Evolutionary conservation across 1,140 invertebrate genomes (phyloP), one percentile per base, ranked within the genome.

Genomic region (Drosophila watanabei): DNA sequence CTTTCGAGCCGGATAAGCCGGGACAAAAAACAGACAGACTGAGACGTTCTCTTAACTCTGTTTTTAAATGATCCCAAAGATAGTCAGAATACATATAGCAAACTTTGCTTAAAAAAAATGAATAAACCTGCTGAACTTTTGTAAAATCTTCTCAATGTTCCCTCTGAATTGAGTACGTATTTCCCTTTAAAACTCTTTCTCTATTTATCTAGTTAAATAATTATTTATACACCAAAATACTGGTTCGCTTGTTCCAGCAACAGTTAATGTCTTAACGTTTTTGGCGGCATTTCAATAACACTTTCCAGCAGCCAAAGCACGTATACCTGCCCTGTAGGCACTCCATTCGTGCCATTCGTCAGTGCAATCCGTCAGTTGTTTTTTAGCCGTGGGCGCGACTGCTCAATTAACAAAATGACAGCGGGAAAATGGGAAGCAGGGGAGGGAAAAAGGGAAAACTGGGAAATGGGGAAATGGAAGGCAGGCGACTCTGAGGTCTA

Each of bases 331-430:
- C 48, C 49, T 20, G 6, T 1, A 49, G 37, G 18, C 35, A 13
- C 20, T 20, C n/a, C 66, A n/a, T n/a, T n/a, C n/a, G n/a, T 48
- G 7, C 39, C 49, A 70, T n/a, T 43, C 46, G 32, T 37, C 62
- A 52, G 37, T 71, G 68, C 59, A 56, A 64, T 75, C 51, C 59
- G 60, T 75, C 72, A 65, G 64, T 78, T 77, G 66, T 57, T 64
- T 56, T 52, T 68, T 52, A 39, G 82, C 75, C 73, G 83, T 68
- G 69, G 83, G 79, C 83, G 59, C 65, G 66, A 88, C 72, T 88
- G 81, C 85, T 88, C 85, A 88, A 88, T 88, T 88, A 89, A 88
- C 81, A 60, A 84, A 88, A 89, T 88, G 81, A 73, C 63, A 82
- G 59, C 18, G 54, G 30, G 54, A 56, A 70, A 37, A 57, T 46